Evolutionary conservation across 2,797 vertebrate species (phyloP).

Genomic region (Xenentodon cancila): DNA sequence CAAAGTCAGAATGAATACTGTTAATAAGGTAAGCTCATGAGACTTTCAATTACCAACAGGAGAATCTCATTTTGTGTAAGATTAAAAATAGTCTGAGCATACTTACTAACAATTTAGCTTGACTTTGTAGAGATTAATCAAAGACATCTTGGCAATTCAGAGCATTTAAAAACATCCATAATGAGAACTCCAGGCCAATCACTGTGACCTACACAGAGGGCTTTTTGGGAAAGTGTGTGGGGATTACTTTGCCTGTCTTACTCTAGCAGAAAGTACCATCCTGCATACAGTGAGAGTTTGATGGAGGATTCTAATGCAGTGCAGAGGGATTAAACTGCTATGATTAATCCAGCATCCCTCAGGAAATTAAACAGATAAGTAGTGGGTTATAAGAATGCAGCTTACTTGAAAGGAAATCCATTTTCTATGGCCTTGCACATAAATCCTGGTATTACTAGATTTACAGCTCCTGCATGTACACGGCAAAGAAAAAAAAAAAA

Average conservation of each 20-base stretch:
- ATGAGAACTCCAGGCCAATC: constrained; percentile 73
- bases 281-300: constrained; percentile 72
- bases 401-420: constrained; percentile 80
- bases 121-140: constrained; percentile 75
- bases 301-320: constrained; percentile 75
- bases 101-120: constrained; percentile 63
- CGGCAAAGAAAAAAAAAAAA: constrained; percentile 26
- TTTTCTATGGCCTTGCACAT: constrained; percentile 74
- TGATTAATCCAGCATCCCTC: constrained; percentile 80
- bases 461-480: constrained; percentile 59
- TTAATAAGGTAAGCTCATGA: constrained; percentile 47
- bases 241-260: constrained; percentile 72
- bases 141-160: constrained; percentile 70
- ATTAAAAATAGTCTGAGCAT: constrained; percentile 49
- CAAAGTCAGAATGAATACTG: constrained; percentile 26
- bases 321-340: constrained; percentile 80
- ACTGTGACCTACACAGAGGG: constrained; percentile 71
- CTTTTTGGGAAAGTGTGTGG: constrained; percentile 60
- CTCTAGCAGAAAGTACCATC: constrained; percentile 70
- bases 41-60: constrained; percentile 54
- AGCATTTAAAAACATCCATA: constrained; percentile 67
- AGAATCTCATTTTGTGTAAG: constrained; percentile 35
- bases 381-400: constrained; percentile 78
- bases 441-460: constrained; percentile 75
- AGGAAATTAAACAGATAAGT: constrained; percentile 84